Evolutionary conservation across 2,888 invertebrate species (phyloP), one percentile per base, ranked within the genome.

Genomic region (Plemyria rubiginata): DNA sequence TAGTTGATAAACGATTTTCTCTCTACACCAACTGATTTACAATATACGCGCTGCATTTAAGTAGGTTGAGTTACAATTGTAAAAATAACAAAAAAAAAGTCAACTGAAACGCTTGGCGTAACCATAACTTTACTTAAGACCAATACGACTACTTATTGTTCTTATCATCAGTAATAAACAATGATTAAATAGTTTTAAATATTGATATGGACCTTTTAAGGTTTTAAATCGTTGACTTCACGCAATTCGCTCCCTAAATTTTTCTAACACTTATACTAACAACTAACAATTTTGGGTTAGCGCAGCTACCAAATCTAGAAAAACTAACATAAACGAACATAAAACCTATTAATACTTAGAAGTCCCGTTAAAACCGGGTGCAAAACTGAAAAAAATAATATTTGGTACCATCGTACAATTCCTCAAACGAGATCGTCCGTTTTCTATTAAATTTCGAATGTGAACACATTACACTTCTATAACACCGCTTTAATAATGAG

Each of bases 201-300:
- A 91, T 90, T 92, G 92, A 92, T 92, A 92, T 92, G 92, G 84
- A 89, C 92, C 91, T 90, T 92, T 86, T 86, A 91, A 90, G 91
- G 91, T 91, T 82, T 80, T 76, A 81, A 78, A 84, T 87, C 87
- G 86, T 84, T 86, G 87, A 85, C 79, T 82, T 80, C 79, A 80
- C 78, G 74, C 77, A 82, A 84, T 82, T 82, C 83, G 76, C 84
- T 78, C 76, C 76, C 84, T 84, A 86, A 73, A 82, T 78, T 80
- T 75, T 76, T 67, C 84, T 86, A 87, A 84, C 81, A 78, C 84
- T 87, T 87, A 86, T 53, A 56, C 84, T 86, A 86, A 87, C 78
- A 73, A 79, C 84, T 88, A 85, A 85, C 79, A 84, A 84, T 76
- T 81, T 81, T 77, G 82, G 71, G 68, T 77, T 75, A 82, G 78